Conservation (phyloP, 1,140 invertebrate genomes). For the Limonius californicus region DNA sequence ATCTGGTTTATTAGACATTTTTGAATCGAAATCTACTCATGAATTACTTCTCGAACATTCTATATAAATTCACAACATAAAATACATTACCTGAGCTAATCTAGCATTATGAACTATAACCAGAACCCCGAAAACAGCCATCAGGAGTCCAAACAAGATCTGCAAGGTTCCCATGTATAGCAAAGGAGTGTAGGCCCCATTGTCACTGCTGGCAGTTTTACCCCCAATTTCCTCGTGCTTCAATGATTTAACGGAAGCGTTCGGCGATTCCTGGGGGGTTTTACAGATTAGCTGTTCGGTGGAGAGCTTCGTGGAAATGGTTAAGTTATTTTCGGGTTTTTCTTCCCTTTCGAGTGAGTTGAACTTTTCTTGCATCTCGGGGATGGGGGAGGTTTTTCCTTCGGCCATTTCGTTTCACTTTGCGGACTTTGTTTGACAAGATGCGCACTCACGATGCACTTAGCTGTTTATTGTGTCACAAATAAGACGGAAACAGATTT, state of each 20-base stretch:
- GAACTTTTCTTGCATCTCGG: background rate
- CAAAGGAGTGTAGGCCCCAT: constrained; percentile 36
- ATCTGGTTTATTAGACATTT: no score
- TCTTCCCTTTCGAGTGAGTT: constrained; percentile 6
- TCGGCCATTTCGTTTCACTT: constrained; percentile 7
- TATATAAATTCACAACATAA: no score
- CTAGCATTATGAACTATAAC: constrained; percentile 55
- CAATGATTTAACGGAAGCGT: constrained; percentile 37
- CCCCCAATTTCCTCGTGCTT: constrained; percentile 21
- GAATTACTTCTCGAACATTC: no score
- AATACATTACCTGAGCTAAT: constrained; percentile 52
- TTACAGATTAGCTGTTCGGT: constrained; percentile 56
- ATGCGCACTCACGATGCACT: background rate
- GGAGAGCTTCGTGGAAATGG: constrained; percentile 46
- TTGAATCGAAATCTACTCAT: no score
- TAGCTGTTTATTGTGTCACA: background rate
- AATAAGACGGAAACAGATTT: background rate
- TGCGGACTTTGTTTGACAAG: no score
- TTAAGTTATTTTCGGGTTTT: constrained; percentile 33
- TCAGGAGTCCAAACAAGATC: constrained; percentile 53
- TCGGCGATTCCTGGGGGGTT: constrained; percentile 48
- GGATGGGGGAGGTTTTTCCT: background rate
- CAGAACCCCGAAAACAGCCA: constrained; percentile 55
- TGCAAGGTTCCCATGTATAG: constrained; percentile 54
- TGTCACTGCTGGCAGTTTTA: constrained; percentile 43